Base-by-base conservation (phyloP, 1,140 invertebrate genomes). In the Whitmania pigra region DNA sequence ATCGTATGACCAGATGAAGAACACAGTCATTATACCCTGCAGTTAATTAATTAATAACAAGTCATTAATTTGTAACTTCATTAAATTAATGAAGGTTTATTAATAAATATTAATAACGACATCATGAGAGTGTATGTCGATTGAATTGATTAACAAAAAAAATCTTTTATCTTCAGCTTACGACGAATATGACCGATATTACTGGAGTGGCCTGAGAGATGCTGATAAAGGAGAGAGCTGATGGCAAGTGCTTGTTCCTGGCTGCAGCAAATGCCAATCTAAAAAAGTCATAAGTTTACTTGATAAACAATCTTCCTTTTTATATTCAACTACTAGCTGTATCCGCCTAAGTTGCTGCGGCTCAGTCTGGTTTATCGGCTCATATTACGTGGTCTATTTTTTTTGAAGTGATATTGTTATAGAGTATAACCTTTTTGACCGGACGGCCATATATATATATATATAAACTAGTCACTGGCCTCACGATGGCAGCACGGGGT, bases 251-350 rank as follows among this genome's bases (percentile, higher is more conserved):
- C 17, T 63, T 63, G 27, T 43, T 57, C 43, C 72, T 18, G 20
- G 72, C 72, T 25, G 60, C 72, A 17, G 43, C 66, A 69, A 72
- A 72, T 22, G 11, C 25, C n/a, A 72, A 17, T 55, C 72, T 22
- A 43, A 72, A 69, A 72, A 29, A 63, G 17, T 60, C 29, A 25
- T 25, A 15, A 25, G 2, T 20, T 57, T 20, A 25, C 25, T 3
- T 57, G 54, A 25, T 57, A 9, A 57, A n/a, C 25, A n/a, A 57
- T 20, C 2, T 57, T 57, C 20, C 20, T 3, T 57, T 57, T 4
- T 36, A 36, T 36, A 36, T 36, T 57, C 25, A 57, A 57, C 5
- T 57, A 57, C 5, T 57, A 57, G 2, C 9, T 20, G 9, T n/a
- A 25, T n/a, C n/a, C n/a, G n/a, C n/a, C n/a, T n/a, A n/a, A n/a